Conservation (phyloP, 1,140 invertebrate genomes). For the Lepidostoma basale region DNA sequence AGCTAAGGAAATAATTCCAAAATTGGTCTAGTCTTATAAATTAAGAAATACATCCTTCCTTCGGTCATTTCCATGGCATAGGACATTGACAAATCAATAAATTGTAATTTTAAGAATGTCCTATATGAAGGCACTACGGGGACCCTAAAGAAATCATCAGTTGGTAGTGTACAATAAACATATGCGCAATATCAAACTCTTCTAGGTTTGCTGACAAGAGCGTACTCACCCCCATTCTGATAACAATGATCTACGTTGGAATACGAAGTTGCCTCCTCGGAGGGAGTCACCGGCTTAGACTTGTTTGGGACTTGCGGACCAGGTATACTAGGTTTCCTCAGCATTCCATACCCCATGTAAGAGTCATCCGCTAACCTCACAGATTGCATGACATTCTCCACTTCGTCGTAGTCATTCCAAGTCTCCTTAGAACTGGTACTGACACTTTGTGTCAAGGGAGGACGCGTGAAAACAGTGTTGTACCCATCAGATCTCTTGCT, state of each 20-base stretch:
- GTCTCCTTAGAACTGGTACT: slow-evolving; percentile 53
- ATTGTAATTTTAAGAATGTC: too few species aligned
- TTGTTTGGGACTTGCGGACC: slow-evolving; percentile 57
- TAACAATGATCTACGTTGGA: slow-evolving; percentile 67
- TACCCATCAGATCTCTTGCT: slow-evolving; percentile 69
- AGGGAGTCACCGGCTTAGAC: slow-evolving; percentile 54
- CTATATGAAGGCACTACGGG: too few species aligned
- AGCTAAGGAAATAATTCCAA: too few species aligned
- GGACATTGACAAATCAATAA: background rate
- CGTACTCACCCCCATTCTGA: slow-evolving; percentile 79
- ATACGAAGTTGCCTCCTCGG: too few species aligned
- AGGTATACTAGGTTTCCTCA: slow-evolving; percentile 68
- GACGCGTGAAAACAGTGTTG: slow-evolving; percentile 66
- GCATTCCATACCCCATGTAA: slow-evolving; percentile 77
- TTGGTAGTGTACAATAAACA: too few species aligned
- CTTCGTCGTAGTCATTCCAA: slow-evolving; percentile 73
- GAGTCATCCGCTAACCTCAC: slow-evolving; percentile 76
- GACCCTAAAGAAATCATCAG: too few species aligned
- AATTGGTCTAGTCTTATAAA: too few species aligned
- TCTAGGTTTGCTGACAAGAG: slow-evolving; percentile 81
- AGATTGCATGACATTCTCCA: slow-evolving; percentile 65
- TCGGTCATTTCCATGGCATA: background rate
- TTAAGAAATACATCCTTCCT: too few species aligned
- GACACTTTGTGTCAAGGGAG: slow-evolving; percentile 52
- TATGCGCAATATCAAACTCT: slow-evolving; percentile 65